Percentiles rank a stretch among this genome's conserved stretches.
Conservation (phyloP, 1,140 invertebrate species). For the Cydia fagiglandana region DNA sequence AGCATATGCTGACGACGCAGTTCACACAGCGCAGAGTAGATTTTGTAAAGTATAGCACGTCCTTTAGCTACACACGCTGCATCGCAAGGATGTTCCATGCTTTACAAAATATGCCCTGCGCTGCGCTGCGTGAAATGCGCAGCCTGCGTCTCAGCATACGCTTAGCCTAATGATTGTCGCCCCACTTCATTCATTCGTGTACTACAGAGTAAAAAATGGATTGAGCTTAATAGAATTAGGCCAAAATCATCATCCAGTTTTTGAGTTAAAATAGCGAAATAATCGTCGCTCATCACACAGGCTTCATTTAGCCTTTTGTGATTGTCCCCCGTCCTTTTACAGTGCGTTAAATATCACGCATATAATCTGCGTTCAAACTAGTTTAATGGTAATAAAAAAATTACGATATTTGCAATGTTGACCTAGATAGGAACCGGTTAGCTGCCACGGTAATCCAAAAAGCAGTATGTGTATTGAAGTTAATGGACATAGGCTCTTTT, state of each 20-base stretch:
- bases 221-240: background rate
- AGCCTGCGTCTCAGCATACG: too few species aligned
- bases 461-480: background rate
- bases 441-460: background rate
- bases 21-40: too few species aligned
- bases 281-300: background rate
- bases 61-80: too few species aligned
- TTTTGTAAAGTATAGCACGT: too few species aligned
- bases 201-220: too few species aligned
- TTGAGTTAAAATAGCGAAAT: background rate
- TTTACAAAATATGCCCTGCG: too few species aligned
- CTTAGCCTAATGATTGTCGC: too few species aligned
- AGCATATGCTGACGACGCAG: too few species aligned
- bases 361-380: slow-evolving; percentile 15
- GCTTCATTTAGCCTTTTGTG: background rate
- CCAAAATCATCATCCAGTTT: background rate
- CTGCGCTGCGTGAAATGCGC: too few species aligned
- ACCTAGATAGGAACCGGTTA: slow-evolving; percentile 24
- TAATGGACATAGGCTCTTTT: background rate
- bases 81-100: too few species aligned
- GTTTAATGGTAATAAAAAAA: slow-evolving; percentile 3
- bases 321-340: background rate
- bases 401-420: slow-evolving; percentile 18
- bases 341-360: background rate
- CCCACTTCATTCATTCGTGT: too few species aligned